A percentile compares a stretch with the other conserved stretches of the same genome.
Evolutionary conservation across 2,797 vertebrate species (phyloP).

Genomic region (Scleropages formosus): DNA sequence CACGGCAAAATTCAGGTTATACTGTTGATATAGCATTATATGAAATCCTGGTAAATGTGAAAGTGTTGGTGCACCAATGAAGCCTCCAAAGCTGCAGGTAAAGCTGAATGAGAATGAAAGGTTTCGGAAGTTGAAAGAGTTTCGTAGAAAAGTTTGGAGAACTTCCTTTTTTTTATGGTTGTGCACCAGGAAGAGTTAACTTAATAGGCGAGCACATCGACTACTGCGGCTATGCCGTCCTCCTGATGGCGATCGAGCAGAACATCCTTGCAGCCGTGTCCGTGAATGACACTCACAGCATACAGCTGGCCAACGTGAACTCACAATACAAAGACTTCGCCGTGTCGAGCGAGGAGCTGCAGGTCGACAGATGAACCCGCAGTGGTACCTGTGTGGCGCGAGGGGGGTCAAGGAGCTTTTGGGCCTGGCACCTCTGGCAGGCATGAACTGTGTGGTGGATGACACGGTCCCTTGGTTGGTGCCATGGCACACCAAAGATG

Average conservation of each 20-base stretch:
- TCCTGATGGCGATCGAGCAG: conserved; percentile 96
- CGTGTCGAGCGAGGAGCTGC: conserved; percentile 69
- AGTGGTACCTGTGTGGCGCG: conserved; percentile 93
- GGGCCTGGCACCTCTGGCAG: too few relatives aligned
- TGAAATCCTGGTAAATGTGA: too few relatives aligned
- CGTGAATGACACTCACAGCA: conserved; percentile 67
- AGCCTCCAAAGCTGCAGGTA: too few relatives aligned
- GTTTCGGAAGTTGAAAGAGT: conserved; percentile 80
- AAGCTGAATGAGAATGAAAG: too few relatives aligned
- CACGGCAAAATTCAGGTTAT: too few relatives aligned
- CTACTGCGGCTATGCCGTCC: conserved; percentile 95
- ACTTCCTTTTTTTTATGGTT: conserved; percentile 83
- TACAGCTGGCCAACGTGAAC: conserved; percentile 82
- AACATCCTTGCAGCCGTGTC: conserved; percentile 88
- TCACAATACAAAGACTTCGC: conserved; percentile 83
- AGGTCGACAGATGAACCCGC: conserved; percentile 84
- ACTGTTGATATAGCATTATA: too few relatives aligned
- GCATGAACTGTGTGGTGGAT: too few relatives aligned
- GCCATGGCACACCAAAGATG: conserved; percentile 1
- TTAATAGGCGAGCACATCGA: conserved; percentile 97
- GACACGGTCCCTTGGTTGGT: too few relatives aligned
- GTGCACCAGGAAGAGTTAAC: conserved; percentile 93
- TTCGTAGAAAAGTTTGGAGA: conserved; percentile 84
- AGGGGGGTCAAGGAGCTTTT: conserved; percentile 98
- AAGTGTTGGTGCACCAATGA: too few relatives aligned